Evolutionary conservation across 2,797 vertebrate genomes (phyloP).

Genomic region (Xiphorhynchus erythropygius): DNA sequence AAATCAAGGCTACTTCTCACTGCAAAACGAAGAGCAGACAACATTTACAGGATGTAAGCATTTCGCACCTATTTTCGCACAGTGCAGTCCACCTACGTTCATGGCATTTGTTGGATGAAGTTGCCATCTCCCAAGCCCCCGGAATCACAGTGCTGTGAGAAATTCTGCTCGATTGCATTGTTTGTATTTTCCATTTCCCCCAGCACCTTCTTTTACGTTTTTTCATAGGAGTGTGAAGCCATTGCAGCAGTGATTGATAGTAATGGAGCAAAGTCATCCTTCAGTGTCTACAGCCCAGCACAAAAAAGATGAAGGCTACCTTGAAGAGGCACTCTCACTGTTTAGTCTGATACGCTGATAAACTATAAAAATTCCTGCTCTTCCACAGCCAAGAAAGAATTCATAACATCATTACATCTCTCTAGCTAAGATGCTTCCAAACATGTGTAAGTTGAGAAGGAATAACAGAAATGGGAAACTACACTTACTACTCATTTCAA

Average conservation of each 20-base stretch:
- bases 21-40: neutral
- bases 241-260: conserved; percentile 39
- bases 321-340: neutral
- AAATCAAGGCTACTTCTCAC: neutral
- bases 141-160: conserved; percentile 29
- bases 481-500: neutral
- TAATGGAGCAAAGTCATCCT: conserved; percentile 45
- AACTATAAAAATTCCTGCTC: neutral
- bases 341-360: neutral
- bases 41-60: neutral
- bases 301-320: conserved; percentile 19
- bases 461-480: neutral
- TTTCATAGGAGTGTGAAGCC: conserved; percentile 54
- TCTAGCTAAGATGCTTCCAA: neutral
- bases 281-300: conserved; percentile 16
- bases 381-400: neutral
- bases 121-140: neutral
- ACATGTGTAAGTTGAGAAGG: neutral
- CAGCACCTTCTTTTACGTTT: neutral
- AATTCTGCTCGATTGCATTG: conserved; percentile 15
- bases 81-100: neutral
- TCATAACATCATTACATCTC: neutral
- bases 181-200: conserved; percentile 37
- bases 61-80: neutral
- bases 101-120: neutral